Conservation (phyloP, 1,140 invertebrate species). For the Mya arenaria region DNA sequence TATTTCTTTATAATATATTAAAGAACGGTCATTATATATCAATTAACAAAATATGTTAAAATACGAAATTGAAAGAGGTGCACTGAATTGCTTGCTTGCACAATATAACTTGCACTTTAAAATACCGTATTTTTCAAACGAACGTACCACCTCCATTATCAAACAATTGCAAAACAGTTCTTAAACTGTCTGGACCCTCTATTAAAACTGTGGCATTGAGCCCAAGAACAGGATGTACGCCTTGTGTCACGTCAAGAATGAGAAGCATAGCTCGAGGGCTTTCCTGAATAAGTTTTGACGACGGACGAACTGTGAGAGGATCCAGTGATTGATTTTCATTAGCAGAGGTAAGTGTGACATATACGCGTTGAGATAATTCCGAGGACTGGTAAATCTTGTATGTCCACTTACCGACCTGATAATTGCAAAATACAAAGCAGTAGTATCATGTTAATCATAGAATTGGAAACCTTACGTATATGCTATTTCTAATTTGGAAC, state of each 20-base stretch:
- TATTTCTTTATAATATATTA: no score
- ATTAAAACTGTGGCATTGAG: constrained; percentile 75
- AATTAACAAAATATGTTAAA: no score
- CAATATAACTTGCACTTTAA: background rate
- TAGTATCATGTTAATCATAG: no score
- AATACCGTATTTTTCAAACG: background rate
- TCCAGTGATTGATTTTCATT: background rate
- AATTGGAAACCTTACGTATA: no score
- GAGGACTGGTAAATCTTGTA: constrained; percentile 22
- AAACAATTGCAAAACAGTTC: constrained; percentile 78
- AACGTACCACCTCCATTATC: constrained; percentile 85
- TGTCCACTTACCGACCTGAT: constrained; percentile 45
- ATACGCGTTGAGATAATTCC: constrained; percentile 13
- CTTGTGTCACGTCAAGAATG: constrained; percentile 74
- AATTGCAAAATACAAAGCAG: no score
- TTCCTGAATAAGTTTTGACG: constrained; percentile 51
- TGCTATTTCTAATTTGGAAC: no score
- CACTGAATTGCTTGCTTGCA: no score
- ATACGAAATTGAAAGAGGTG: background rate
- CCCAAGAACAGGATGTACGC: constrained; percentile 69
- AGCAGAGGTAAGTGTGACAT: constrained; percentile 37
- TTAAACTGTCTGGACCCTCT: constrained; percentile 65
- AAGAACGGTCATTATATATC: background rate
- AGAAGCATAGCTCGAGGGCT: constrained; percentile 66
- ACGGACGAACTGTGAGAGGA: background rate